Percentiles rank a stretch among this genome's conserved stretches.
These are phyloP conservation scores for Melanostoma scalare DNA, from an alignment of 2,888 invertebrate genomes.

Conservation along the genomic window DNA sequence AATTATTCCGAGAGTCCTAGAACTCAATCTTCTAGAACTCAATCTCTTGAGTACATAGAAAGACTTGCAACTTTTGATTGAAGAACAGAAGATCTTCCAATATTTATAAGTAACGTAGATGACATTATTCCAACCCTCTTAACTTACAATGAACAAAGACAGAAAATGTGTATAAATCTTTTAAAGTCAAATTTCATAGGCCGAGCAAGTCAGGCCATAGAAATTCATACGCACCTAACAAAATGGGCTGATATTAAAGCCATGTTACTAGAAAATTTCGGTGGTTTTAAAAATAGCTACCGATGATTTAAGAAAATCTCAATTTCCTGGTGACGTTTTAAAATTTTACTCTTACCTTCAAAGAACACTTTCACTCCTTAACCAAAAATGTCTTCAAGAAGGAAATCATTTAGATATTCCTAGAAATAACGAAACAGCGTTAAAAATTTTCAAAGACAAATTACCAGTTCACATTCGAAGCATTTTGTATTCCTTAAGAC, in stretches of 20 bases:
- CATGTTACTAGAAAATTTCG: conserved; percentile 32
- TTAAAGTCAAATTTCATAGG: conserved; percentile 1
- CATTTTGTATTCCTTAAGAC: conserved; percentile 22
- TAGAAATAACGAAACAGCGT: too few species aligned
- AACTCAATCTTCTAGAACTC: too few species aligned
- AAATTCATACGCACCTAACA: conserved; percentile 23
- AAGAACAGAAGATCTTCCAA: conserved; percentile 37
- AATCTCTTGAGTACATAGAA: conserved; percentile 29
- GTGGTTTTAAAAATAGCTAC: conserved; percentile 23
- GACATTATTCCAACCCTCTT: conserved; percentile 26
- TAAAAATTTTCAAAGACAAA: too few species aligned
- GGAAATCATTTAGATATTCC: conserved; percentile 24
- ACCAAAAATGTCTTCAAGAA: conserved; percentile 38
- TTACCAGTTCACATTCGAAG: conserved; percentile 27
- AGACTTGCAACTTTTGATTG: conserved; percentile 31
- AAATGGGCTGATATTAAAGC: conserved; percentile 28
- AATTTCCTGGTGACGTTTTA: too few species aligned
- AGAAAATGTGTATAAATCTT: conserved; percentile 9
- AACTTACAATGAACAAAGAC: conserved; percentile 18
- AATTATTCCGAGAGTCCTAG: background rate
- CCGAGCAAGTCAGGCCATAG: conserved; percentile 9
- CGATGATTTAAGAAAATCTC: too few species aligned
- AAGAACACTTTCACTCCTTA: conserved; percentile 10
- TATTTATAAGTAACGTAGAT: conserved; percentile 33
- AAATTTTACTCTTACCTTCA: too few species aligned